These are phyloP conservation scores for Cyanistes caeruleus DNA, from an alignment of 2,113 vertebrate genomes.

Conservation along the genomic window DNA sequence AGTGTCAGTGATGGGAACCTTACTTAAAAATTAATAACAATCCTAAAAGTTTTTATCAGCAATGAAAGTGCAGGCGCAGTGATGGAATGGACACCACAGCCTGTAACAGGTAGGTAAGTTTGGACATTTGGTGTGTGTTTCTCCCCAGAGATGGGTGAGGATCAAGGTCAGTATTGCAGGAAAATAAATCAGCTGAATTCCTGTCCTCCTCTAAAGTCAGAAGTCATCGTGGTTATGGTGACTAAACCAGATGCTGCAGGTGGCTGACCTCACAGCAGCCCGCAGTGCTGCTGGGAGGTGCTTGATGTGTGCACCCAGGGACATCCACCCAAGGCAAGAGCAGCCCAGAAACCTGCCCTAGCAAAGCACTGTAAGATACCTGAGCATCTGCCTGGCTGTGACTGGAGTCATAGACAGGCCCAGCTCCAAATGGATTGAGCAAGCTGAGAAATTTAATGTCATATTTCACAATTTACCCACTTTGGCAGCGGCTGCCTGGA, in stretches of 20 bases:
- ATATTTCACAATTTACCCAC: not conserved
- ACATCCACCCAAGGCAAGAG: not conserved
- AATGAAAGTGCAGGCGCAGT: not conserved
- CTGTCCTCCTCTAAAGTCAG: not conserved
- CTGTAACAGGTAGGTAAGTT: not conserved
- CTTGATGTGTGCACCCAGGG: rapidly evolving
- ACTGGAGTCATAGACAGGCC: not conserved
- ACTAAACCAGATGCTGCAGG: not conserved
- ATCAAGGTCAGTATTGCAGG: not conserved
- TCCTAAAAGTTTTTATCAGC: not conserved
- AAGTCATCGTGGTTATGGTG: not conserved
- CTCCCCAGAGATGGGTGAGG: not conserved
- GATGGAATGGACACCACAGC: not conserved
- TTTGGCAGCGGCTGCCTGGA: not conserved
- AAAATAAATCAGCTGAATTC: not conserved
- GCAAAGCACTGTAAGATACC: not conserved
- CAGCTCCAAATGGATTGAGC: not conserved
- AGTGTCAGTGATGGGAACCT: not conserved
- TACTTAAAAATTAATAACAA: not conserved
- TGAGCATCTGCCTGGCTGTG: not conserved
- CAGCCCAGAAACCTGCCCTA: not conserved
- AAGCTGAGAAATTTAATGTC: not conserved
- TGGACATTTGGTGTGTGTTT: not conserved
- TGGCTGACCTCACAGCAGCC: not conserved
- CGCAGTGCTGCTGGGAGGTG: not conserved